Percentiles rank a stretch among this genome's conserved stretches.
Evolutionary conservation across 2,113 vertebrate genomes (phyloP).

Genomic region (Pitta sordida): DNA sequence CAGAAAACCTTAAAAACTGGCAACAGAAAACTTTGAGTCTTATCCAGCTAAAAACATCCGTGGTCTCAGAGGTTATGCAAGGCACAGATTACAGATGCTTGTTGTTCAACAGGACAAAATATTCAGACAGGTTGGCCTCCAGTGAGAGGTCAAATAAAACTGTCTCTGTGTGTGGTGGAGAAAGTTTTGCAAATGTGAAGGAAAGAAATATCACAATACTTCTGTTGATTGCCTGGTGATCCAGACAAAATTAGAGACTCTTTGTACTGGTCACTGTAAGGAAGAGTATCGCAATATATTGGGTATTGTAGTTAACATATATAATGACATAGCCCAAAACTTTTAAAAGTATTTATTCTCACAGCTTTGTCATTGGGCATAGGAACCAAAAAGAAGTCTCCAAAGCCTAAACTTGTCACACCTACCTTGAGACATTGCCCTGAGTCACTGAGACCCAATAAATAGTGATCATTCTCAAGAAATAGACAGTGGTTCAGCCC

Average conservation of each 20-base stretch:
- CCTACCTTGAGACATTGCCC: background rate
- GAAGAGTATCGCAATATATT: background rate
- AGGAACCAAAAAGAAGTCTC: background rate
- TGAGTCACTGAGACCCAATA: background rate
- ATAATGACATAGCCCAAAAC: background rate
- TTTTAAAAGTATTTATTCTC: background rate
- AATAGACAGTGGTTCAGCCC: background rate
- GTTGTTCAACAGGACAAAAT: conserved; percentile 12
- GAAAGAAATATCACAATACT: background rate
- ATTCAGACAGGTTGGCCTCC: conserved; percentile 24
- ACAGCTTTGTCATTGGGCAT: background rate
- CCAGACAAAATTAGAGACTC: background rate
- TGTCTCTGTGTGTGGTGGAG: conserved; percentile 28
- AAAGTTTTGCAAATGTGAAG: background rate
- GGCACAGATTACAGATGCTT: conserved; percentile 31
- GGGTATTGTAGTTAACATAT: background rate
- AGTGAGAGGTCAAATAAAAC: conserved; percentile 33
- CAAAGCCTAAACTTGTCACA: background rate
- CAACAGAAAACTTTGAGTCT: background rate
- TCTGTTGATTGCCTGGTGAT: background rate
- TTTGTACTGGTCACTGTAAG: background rate
- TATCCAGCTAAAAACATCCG: conserved; percentile 27
- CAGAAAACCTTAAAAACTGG: background rate
- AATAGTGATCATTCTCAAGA: background rate
- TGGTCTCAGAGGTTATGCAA: conserved; percentile 32